Percentiles rank a stretch among this genome's conserved stretches.
Evolutionary conservation across 2,113 vertebrate species (phyloP).

Genomic region (Formicarius rufipectus): DNA sequence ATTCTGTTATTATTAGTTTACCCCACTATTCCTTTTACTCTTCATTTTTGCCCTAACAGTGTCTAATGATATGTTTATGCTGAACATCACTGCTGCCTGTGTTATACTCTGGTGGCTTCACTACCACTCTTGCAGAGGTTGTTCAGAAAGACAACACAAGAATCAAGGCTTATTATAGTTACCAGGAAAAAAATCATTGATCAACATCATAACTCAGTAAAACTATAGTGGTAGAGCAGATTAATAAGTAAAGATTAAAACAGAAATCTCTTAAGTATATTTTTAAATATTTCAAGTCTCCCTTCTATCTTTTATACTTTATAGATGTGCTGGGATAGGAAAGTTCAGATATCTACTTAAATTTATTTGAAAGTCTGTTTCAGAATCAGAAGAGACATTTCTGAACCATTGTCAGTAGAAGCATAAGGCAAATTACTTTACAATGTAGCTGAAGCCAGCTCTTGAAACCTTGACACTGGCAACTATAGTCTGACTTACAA

Average conservation of each 20-base stretch:
- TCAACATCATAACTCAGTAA: neutral
- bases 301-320: neutral
- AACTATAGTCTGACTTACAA: neutral
- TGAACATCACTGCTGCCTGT: neutral
- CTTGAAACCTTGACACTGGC: neutral
- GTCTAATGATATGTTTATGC: neutral
- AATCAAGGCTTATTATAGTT: neutral
- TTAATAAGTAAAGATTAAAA: neutral
- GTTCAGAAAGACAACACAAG: neutral
- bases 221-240: neutral
- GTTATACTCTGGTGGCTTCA: neutral
- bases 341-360: neutral
- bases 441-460: neutral
- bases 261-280: neutral
- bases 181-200: neutral
- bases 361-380: neutral
- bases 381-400: neutral
- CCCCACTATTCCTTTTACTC: neutral
- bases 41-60: neutral
- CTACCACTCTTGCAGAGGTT: neutral
- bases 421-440: neutral
- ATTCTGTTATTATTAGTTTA: neutral
- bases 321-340: neutral
- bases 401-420: neutral
- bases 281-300: neutral